Percentiles rank a stretch among this genome's conserved stretches.
Conservation (phyloP, 2,113 vertebrate genomes). For the Turdus rufiventris region DNA sequence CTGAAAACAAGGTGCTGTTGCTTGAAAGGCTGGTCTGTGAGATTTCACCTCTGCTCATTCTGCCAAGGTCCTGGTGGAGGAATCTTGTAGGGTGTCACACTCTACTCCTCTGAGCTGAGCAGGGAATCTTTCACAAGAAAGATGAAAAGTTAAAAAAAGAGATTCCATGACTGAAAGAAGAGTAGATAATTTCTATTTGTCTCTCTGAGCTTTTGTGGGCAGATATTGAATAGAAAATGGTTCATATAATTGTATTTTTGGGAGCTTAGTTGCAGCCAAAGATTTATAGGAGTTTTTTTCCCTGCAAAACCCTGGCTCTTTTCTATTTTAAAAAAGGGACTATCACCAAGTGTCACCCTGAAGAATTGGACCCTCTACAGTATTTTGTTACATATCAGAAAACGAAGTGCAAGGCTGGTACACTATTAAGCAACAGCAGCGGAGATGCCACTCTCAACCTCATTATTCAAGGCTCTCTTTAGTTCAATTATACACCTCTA, state of each 20-base stretch:
- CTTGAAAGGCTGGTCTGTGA: neutral
- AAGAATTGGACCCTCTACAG: constrained; percentile 71
- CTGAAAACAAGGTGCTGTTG: neutral
- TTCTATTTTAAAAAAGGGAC: constrained; percentile 70
- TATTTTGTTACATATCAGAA: constrained; percentile 73
- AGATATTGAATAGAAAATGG: constrained; percentile 59
- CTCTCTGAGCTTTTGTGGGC: constrained; percentile 40
- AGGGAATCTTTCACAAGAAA: neutral
- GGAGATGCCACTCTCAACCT: constrained; percentile 66
- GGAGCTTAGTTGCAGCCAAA: constrained; percentile 39
- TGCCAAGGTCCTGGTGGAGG: neutral
- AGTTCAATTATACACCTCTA: constrained; percentile 83
- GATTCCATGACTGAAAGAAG: constrained; percentile 18
- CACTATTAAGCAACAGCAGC: constrained; percentile 66
- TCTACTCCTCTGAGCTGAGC: neutral
- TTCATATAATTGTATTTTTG: constrained; percentile 64
- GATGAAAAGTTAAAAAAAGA: neutral
- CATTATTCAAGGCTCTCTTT: constrained; percentile 82
- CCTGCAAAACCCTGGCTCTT: constrained; percentile 42
- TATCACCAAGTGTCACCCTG: constrained; percentile 74
- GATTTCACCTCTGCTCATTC: neutral
- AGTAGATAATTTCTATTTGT: constrained; percentile 46
- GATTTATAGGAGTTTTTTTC: constrained; percentile 59
- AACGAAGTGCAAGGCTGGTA: constrained; percentile 47
- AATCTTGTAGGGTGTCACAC: neutral